A percentile compares a stretch with the other conserved stretches of the same genome.
phyloP scores from a whole-genome alignment of 2,888 invertebrate species.

The Nycteola revayana region DNA sequence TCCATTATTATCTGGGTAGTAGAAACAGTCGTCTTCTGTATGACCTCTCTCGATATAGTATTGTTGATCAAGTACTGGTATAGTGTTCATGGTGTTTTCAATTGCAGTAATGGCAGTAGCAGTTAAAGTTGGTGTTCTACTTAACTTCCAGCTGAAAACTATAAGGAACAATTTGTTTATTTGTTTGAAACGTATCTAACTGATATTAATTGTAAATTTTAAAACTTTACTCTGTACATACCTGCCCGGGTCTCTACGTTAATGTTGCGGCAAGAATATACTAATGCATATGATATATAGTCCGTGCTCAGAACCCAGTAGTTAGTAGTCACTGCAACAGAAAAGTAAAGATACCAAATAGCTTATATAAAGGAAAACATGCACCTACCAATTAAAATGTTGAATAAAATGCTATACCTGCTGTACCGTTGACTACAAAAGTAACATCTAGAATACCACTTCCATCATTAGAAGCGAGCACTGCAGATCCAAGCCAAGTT shows the following conservation, averaged over 20 bases:
- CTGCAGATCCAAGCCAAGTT: conserved; percentile 50
- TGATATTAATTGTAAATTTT: too few species aligned
- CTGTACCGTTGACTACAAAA: conserved; percentile 46
- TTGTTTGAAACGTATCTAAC: too few species aligned
- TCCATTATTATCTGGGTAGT: conserved; percentile 62
- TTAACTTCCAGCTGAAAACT: conserved; percentile 66
- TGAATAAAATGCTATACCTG: conserved; percentile 28
- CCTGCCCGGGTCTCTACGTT: conserved; percentile 50
- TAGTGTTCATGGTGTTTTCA: conserved; percentile 33
- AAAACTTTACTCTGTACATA: too few species aligned
- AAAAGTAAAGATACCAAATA: background rate
- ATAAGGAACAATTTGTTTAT: conserved; percentile 5
- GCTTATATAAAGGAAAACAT: background rate
- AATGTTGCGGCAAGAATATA: conserved; percentile 83
- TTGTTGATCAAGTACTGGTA: conserved; percentile 49
- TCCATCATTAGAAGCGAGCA: conserved; percentile 37
- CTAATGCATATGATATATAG: conserved; percentile 82
- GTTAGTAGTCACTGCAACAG: conserved; percentile 41
- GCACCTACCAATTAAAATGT: too few species aligned
- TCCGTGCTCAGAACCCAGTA: conserved; percentile 79
- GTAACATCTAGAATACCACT: conserved; percentile 58
- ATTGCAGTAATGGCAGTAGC: conserved; percentile 33
- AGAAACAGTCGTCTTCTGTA: conserved; percentile 57
- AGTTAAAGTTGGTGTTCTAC: conserved; percentile 40
- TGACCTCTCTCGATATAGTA: conserved; percentile 53